These are phyloP conservation scores for Verasper variegatus DNA, from an alignment of 2,113 vertebrate species.

Conservation along the genomic window DNA sequence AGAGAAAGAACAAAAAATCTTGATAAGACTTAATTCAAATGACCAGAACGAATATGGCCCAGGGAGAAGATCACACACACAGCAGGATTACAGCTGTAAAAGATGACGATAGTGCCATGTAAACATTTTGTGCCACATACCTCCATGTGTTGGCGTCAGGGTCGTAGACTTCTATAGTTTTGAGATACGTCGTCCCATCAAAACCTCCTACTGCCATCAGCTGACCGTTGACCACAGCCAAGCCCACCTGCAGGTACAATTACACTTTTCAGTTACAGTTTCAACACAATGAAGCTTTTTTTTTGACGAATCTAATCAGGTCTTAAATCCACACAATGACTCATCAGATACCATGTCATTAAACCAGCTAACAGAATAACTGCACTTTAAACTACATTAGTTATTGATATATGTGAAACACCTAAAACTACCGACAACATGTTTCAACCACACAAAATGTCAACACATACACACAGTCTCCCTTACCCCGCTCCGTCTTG, in stretches of 20 bases:
- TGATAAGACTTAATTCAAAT: too few species aligned
- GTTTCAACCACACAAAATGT: background rate
- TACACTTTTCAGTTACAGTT: background rate
- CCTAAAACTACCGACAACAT: background rate
- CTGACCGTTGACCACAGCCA: conserved; percentile 97
- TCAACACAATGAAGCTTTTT: background rate
- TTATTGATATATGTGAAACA: background rate
- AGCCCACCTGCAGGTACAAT: conserved; percentile 86
- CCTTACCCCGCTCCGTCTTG: conserved; percentile 94
- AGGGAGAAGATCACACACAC: too few species aligned
- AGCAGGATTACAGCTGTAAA: too few species aligned
- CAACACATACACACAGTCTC: background rate
- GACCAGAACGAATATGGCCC: too few species aligned
- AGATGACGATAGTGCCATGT: background rate
- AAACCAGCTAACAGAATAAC: too few species aligned
- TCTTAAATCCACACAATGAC: background rate
- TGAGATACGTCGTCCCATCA: conserved; percentile 97
- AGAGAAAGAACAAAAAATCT: too few species aligned
- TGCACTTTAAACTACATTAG: too few species aligned
- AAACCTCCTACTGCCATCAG: conserved; percentile 99
- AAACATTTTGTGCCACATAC: conserved; percentile 74
- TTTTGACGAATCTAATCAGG: background rate
- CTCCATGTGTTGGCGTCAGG: conserved; percentile 99
- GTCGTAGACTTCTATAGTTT: conserved; percentile 99
- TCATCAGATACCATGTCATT: background rate